Percentiles rank a stretch among this genome's conserved stretches.
Evolutionary conservation across 2,888 invertebrate genomes (phyloP).

Genomic region (Psococerastis gibbosa): DNA sequence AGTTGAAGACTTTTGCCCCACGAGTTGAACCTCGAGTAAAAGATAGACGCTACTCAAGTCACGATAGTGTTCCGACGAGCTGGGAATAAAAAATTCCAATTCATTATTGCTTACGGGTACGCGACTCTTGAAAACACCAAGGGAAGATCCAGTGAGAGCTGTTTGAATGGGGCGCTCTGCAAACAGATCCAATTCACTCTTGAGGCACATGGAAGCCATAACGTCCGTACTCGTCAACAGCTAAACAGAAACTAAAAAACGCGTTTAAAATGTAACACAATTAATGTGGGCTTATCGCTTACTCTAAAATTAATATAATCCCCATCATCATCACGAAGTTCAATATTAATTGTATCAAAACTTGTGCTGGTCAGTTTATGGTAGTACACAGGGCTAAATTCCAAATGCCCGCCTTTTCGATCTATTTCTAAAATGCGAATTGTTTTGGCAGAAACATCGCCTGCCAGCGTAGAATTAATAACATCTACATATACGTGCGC

Average conservation of each 20-base stretch:
- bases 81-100: neutral
- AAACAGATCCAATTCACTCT: neutral
- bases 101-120: neutral
- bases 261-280: neutral
- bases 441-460: neutral
- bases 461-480: constrained; percentile 9
- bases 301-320: neutral
- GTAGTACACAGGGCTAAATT: neutral
- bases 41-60: neutral
- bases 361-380: neutral
- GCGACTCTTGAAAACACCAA: neutral
- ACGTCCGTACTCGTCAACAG: neutral
- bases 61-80: neutral
- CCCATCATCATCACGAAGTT: neutral
- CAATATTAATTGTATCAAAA: neutral
- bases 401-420: neutral
- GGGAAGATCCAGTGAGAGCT: neutral
- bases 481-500: neutral
- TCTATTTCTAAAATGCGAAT: neutral
- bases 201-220: no score
- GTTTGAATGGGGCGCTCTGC: neutral
- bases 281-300: neutral
- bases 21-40: neutral
- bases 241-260: neutral
- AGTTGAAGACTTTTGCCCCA: neutral